These are phyloP conservation scores for Synanthedon tipuliformis DNA, from an alignment of 2,888 invertebrate genomes.

Conservation along the genomic window DNA sequence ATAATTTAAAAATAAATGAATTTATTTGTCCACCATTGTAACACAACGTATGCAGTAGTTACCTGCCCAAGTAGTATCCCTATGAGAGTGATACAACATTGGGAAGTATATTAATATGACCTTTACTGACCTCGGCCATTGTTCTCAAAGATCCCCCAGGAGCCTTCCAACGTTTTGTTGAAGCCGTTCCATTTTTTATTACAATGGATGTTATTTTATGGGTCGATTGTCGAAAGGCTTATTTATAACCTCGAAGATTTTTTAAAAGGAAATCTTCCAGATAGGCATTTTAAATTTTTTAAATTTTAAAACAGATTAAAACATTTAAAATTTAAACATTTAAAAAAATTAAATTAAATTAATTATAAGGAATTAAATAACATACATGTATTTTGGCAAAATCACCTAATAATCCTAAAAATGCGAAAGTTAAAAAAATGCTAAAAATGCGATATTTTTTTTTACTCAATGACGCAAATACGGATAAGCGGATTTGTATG, in stretches of 20 bases:
- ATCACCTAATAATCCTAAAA: no score
- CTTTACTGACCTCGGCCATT: conserved; percentile 25
- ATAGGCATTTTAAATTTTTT: not conserved
- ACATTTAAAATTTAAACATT: not conserved
- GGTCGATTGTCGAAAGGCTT: conserved; percentile 14
- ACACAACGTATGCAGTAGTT: conserved; percentile 6
- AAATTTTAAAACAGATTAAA: no score
- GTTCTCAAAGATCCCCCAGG: conserved; percentile 9
- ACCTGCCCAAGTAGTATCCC: conserved; percentile 24
- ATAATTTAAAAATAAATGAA: not conserved
- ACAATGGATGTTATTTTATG: conserved; percentile 16
- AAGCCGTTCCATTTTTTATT: conserved; percentile 14
- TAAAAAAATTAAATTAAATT: no score
- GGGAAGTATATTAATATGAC: conserved; percentile 34
- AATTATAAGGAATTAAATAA: no score
- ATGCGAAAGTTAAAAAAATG: no score
- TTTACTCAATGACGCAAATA: no score
- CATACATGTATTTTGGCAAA: no score
- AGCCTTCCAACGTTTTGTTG: not conserved
- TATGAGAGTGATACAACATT: conserved; percentile 32
- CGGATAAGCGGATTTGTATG: no score
- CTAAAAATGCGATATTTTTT: no score
- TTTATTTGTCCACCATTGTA: conserved; percentile 8
- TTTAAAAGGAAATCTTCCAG: not conserved
- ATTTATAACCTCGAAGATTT: conserved; percentile 3